Percentiles rank a stretch among this genome's conserved stretches.
Evolutionary conservation across 2,888 invertebrate genomes (phyloP).

Genomic region (Papilio elwesi): DNA sequence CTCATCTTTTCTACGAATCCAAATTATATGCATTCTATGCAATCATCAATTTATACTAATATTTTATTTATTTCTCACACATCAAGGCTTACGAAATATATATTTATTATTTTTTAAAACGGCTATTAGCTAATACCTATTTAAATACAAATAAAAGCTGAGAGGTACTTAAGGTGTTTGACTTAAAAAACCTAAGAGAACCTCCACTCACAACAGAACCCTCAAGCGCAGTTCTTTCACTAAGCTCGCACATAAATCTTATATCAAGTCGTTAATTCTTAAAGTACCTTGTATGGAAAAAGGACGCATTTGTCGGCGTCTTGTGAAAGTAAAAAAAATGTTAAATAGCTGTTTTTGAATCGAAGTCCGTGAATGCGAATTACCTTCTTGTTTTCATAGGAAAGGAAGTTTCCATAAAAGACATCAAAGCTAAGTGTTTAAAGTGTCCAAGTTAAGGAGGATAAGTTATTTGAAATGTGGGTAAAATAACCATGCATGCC

Average conservation of each 20-base stretch:
- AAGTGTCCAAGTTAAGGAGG: neutral
- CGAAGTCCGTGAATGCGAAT: conserved; percentile 6
- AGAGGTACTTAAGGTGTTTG: neutral
- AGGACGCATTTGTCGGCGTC: conserved; percentile 18
- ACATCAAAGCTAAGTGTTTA: neutral
- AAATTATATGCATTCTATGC: neutral
- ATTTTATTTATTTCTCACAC: neutral
- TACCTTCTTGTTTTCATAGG: conserved; percentile 7
- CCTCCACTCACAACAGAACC: conserved; percentile 15
- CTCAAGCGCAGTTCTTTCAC: conserved; percentile 29
- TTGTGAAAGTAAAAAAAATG: conserved; percentile 4
- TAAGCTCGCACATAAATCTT: conserved; percentile 40
- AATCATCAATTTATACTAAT: neutral
- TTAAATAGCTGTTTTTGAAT: conserved; percentile 20
- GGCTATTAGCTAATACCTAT: neutral
- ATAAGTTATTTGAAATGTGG: neutral
- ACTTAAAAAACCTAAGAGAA: conserved; percentile 11
- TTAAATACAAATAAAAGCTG: conserved; percentile 14
- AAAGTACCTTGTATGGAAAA: conserved; percentile 34
- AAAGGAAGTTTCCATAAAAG: neutral
- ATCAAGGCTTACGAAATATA: neutral
- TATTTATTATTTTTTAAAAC: neutral
- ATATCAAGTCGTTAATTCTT: conserved; percentile 34
- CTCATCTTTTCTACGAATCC: neutral
- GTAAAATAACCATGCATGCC: neutral